These are phyloP conservation scores for Gobio gobio DNA, from an alignment of 2,113 vertebrate species.

Conservation along the genomic window DNA sequence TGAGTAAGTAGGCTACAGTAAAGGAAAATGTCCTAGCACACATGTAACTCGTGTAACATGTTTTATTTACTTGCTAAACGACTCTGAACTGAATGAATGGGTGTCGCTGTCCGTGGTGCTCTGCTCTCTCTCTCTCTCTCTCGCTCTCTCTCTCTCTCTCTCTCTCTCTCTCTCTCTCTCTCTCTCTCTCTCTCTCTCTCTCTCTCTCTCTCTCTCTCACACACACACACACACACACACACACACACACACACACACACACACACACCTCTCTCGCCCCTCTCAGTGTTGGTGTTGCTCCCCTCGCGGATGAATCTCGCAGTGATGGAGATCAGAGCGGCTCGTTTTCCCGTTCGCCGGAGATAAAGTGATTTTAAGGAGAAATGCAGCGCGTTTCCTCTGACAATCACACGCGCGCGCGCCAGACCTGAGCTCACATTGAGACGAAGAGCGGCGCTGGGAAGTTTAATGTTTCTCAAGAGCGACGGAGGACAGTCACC, in stretches of 20 bases:
- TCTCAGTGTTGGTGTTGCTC: conserved; percentile 50
- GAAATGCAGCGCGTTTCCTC: conserved; percentile 41
- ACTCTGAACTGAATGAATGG: conserved; percentile 46
- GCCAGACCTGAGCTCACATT: conserved; percentile 1
- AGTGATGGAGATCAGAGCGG: conserved; percentile 67
- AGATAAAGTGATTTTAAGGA: conserved; percentile 62
- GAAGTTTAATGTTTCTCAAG: conserved; percentile 36
- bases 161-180: background rate
- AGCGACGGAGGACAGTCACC: background rate
- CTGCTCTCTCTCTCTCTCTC: conserved; percentile 60
- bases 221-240: background rate
- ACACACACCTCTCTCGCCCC: background rate
- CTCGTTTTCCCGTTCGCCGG: conserved; percentile 49
- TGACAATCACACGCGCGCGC: background rate
- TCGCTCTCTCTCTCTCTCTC: conserved; percentile 48
- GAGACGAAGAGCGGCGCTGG: background rate
- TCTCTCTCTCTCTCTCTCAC: no score
- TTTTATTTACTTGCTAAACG: conserved; percentile 6
- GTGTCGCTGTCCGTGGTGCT: conserved; percentile 75
- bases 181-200: no score
- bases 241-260: background rate
- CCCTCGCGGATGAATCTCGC: conserved; percentile 59
- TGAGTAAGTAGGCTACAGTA: background rate
- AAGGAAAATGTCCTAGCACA: background rate
- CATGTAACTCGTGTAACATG: background rate